A percentile compares a stretch with the other conserved stretches of the same genome.
These are phyloP conservation scores for Apteryx owenii DNA, from an alignment of 2,113 vertebrate species.

Conservation along the genomic window DNA sequence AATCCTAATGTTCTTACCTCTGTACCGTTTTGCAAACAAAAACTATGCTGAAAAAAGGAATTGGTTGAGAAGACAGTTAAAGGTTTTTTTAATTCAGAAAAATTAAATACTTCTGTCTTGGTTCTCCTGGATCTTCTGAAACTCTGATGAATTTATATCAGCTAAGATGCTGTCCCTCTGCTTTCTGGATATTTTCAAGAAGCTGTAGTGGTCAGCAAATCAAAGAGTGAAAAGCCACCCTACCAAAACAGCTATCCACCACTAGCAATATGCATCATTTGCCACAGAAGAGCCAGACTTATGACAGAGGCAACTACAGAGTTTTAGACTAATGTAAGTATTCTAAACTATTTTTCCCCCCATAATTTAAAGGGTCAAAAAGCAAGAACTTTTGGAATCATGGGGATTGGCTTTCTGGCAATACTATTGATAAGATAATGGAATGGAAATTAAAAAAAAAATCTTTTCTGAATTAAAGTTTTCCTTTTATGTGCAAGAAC, in stretches of 20 bases:
- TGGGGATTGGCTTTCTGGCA: neutral
- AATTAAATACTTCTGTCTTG: neutral
- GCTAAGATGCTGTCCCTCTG: neutral
- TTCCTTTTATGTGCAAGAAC: neutral
- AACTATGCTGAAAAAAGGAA: neutral
- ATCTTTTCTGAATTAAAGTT: neutral
- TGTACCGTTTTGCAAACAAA: neutral
- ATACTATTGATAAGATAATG: neutral
- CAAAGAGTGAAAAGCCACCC: neutral
- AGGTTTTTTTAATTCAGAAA: neutral
- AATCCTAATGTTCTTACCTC: neutral
- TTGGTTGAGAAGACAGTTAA: neutral
- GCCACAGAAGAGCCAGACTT: neutral
- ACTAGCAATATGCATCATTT: neutral
- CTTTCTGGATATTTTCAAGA: neutral
- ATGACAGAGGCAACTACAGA: neutral
- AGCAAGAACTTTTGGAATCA: neutral
- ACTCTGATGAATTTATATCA: neutral
- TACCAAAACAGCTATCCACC: neutral
- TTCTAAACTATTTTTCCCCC: slow-evolving; percentile 13
- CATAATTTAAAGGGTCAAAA: neutral
- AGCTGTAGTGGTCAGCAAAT: neutral
- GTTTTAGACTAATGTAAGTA: slow-evolving; percentile 34
- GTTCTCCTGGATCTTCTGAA: neutral
- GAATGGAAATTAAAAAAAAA: neutral